A percentile compares a stretch with the other conserved stretches of the same genome.
phyloP scores from a whole-genome alignment of 2,113 vertebrate genomes.

The Coregonus clupeaformis region DNA sequence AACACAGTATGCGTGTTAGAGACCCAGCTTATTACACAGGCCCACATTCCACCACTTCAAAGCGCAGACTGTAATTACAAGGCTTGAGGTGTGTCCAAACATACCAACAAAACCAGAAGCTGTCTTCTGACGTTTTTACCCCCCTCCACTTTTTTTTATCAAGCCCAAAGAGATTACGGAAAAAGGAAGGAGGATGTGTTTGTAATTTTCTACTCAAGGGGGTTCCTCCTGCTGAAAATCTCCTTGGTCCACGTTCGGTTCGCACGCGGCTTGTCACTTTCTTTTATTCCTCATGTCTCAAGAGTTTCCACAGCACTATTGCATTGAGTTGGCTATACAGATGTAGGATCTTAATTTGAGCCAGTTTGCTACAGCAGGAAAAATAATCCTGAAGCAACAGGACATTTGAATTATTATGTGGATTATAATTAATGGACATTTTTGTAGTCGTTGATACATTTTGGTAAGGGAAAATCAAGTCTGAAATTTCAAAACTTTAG shows the following conservation, averaged over 20 bases:
- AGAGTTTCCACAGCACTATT: not conserved
- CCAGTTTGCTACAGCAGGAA: too few relatives aligned
- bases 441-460: too few relatives aligned
- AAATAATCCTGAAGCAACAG: too few relatives aligned
- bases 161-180: slow-evolving; percentile 66
- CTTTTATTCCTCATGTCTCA: not conserved
- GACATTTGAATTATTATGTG: too few relatives aligned
- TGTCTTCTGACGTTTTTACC: slow-evolving; percentile 50
- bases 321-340: not conserved
- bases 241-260: not conserved
- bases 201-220: slow-evolving; percentile 37
- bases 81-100: slow-evolving; percentile 71
- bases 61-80: slow-evolving; percentile 70
- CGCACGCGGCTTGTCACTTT: too few relatives aligned
- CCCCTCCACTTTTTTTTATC: slow-evolving; percentile 50
- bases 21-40: slow-evolving; percentile 61
- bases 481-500: too few relatives aligned
- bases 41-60: slow-evolving; percentile 74
- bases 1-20: slow-evolving; percentile 60
- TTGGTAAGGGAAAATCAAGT: too few relatives aligned
- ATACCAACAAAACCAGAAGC: slow-evolving; percentile 61
- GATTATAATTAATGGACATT: too few relatives aligned
- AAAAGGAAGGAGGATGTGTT: slow-evolving; percentile 56
- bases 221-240: slow-evolving; percentile 23
- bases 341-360: too few relatives aligned